Percentiles rank a stretch among this genome's conserved stretches.
Conservation (phyloP, 1,140 invertebrate species). For the Elymnias hypermnestra region DNA sequence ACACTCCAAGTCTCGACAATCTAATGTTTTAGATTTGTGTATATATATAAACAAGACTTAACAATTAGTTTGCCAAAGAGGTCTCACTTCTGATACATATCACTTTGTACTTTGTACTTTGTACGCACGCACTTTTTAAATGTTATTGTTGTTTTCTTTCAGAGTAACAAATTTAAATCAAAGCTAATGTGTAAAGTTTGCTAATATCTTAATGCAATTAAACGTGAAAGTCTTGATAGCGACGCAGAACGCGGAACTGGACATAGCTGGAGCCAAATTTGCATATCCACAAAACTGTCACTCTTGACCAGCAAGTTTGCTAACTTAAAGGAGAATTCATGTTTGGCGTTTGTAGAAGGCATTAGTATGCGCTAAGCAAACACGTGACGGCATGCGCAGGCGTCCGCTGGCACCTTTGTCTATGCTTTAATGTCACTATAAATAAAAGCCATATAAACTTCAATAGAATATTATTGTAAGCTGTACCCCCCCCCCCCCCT, state of each 20-base stretch:
- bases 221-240: not conserved
- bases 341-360: constrained; percentile 22
- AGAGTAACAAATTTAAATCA: too few relatives aligned
- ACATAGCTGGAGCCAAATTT: constrained; percentile 11
- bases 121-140: too few relatives aligned
- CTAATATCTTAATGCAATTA: not conserved
- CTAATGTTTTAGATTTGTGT: too few relatives aligned
- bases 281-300: constrained; percentile 26
- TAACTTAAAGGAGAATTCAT: constrained; percentile 21
- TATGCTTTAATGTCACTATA: constrained; percentile 28
- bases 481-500: too few relatives aligned
- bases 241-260: not conserved
- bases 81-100: too few relatives aligned
- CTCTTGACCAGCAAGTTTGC: constrained; percentile 13
- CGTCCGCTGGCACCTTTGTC: constrained; percentile 48
- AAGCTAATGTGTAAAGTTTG: too few relatives aligned
- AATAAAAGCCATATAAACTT: constrained; percentile 27
- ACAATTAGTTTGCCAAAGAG: too few relatives aligned
- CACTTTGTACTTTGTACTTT: too few relatives aligned
- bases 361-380: constrained; percentile 51
- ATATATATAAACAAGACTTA: too few relatives aligned
- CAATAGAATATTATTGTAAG: constrained; percentile 10
- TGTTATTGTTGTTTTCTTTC: too few relatives aligned
- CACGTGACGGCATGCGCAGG: constrained; percentile 58
- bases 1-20: too few relatives aligned